Percentiles rank a stretch among this genome's conserved stretches.
phyloP scores from a whole-genome alignment of 2,888 invertebrate species.

The Brachyptera risi region DNA sequence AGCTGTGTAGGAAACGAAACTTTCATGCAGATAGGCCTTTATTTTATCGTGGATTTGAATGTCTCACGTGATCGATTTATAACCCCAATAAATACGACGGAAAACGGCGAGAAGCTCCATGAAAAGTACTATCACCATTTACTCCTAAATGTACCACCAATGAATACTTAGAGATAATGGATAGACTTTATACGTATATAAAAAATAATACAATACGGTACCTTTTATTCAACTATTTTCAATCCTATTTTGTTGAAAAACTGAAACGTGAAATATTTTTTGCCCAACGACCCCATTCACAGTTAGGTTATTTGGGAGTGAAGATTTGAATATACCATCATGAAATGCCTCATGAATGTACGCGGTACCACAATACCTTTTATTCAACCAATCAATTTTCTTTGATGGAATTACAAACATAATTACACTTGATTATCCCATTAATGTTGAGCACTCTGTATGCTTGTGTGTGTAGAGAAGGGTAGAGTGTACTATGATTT shows the following conservation, averaged over 20 bases:
- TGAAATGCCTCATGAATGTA: too few species aligned
- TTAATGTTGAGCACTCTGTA: slow-evolving; percentile 4
- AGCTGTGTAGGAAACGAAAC: background rate
- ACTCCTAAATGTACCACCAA: slow-evolving; percentile 1
- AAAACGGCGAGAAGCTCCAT: slow-evolving; percentile 1
- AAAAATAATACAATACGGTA: too few species aligned
- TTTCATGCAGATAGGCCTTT: background rate
- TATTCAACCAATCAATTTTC: too few species aligned
- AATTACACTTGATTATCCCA: slow-evolving; percentile 14
- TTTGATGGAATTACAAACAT: background rate
- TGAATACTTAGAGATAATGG: background rate
- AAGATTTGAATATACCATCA: too few species aligned
- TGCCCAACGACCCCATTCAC: too few species aligned
- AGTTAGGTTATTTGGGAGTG: too few species aligned
- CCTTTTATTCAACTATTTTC: too few species aligned
- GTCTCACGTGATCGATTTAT: slow-evolving; percentile 15
- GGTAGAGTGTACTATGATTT: slow-evolving; percentile 16
- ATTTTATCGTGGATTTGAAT: slow-evolving; percentile 16
- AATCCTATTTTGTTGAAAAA: too few species aligned
- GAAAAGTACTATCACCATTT: slow-evolving; percentile 8
- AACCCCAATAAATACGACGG: background rate
- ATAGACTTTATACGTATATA: too few species aligned
- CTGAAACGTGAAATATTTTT: background rate
- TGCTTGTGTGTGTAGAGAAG: background rate
- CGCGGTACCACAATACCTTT: too few species aligned